phyloP scores from a whole-genome alignment of 2,113 vertebrate genomes.

The Sphaerodactylus townsendi region DNA sequence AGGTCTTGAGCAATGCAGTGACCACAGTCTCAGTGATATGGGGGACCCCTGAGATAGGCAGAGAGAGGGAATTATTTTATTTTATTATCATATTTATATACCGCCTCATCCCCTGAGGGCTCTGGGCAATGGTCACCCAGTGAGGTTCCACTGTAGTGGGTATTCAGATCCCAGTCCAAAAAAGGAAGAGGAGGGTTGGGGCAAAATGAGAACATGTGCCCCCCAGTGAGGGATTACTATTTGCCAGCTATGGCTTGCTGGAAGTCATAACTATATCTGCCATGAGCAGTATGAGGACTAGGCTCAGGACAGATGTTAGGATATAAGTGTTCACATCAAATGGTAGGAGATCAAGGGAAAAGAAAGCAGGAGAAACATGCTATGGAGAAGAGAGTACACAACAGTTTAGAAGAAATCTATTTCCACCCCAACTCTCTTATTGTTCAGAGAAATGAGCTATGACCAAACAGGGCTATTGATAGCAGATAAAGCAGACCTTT shows the following conservation, averaged over 20 bases:
- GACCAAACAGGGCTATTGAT: not conserved
- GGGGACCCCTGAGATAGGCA: too few species aligned
- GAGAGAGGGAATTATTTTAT: too few species aligned
- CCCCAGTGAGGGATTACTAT: too few species aligned
- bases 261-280: not conserved
- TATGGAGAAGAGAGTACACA: not conserved
- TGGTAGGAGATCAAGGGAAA: accelerated
- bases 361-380: not conserved
- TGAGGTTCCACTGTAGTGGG: too few species aligned
- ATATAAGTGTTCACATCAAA: not conserved
- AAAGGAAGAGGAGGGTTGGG: too few species aligned
- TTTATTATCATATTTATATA: too few species aligned
- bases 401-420: not conserved
- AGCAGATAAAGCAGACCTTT: not conserved
- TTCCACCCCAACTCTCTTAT: not conserved
- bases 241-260: not conserved
- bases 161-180: too few species aligned
- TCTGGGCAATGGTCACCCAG: too few species aligned
- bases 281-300: not conserved
- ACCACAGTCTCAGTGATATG: too few species aligned
- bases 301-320: not conserved
- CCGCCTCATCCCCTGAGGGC: too few species aligned
- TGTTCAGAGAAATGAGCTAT: not conserved
- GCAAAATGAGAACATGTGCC: too few species aligned
- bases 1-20: too few species aligned